Conservation (phyloP, 2,797 vertebrate species). For the Micropoecilia bifurca region DNA sequence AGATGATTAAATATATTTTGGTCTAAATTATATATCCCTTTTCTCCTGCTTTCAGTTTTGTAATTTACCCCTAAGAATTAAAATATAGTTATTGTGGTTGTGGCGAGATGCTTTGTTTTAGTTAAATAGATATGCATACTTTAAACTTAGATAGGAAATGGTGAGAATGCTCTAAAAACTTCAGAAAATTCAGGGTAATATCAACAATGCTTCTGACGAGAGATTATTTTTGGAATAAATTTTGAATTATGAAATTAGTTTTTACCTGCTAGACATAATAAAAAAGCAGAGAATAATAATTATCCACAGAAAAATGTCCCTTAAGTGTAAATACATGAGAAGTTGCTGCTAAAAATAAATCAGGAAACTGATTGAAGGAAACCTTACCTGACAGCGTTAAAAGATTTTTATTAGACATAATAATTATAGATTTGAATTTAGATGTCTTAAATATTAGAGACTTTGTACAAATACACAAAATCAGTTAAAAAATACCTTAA, state of each 20-base stretch:
- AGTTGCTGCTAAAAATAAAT: background rate
- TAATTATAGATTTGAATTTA: too few relatives aligned
- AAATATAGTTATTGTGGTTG: background rate
- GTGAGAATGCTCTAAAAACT: background rate
- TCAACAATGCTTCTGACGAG: background rate
- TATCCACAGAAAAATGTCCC: background rate
- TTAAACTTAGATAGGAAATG: background rate
- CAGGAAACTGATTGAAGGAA: background rate
- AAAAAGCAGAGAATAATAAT: background rate
- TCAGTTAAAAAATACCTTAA: too few relatives aligned
- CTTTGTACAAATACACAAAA: too few relatives aligned
- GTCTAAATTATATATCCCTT: background rate
- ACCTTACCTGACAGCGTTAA: background rate
- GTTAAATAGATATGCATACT: background rate
- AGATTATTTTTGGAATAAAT: background rate
- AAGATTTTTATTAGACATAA: background rate
- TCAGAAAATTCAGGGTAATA: background rate
- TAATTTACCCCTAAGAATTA: background rate
- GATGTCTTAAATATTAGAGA: too few relatives aligned
- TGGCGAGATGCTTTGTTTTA: background rate
- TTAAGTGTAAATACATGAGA: background rate
- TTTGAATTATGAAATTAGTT: background rate
- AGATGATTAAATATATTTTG: background rate
- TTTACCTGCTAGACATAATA: background rate
- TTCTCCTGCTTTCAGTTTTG: background rate